Evolutionary conservation across 1,140 invertebrate genomes (phyloP), one percentile per base, ranked within the genome.

Genomic region (Drosophila littoralis): DNA sequence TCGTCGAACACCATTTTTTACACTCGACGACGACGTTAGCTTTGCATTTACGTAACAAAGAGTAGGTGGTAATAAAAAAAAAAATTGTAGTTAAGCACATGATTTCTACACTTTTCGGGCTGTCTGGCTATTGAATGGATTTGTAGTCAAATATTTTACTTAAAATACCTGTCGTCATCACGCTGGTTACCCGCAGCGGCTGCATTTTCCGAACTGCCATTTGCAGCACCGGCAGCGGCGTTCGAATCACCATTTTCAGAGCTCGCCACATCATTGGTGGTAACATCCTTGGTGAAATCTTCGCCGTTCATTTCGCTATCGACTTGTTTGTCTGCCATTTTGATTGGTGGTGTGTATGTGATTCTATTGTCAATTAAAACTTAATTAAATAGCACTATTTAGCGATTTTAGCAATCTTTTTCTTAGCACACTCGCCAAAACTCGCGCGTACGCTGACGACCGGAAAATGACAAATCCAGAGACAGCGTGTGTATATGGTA

Each of bases 131-230:
- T 15, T 54, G 51, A 51, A 45, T 58, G 22, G 68, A 59, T 52
- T 52, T 7, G 28, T 43, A 35, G 38, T 52, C 55, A 61, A 52
- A 58, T 83, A 40, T 72, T 70, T 43, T 57, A 58, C 80, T 71
- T 64, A 48, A 78, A 90, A 89, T 95, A 96, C 95, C 95, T 95
- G 94, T 96, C 95, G 93, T 96, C 95, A 93, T 95, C 95, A 89
- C 95, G 94, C 91, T 95, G 95, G 40, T 95, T 94, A 60, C 94
- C 94, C 51, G 65, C 82, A 92, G 94, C 94, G 17, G 94, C 94
- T 93, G 94, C 94, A 72, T 76, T 75, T 75, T 94, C 95, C 81
- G 95, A 94, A 75, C 95, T 94, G 77, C 94, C 93, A 64, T 93
- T 93, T 65, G 92, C 93, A 85, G 94, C 94, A 82, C 94, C 94